Percentiles rank a stretch among this genome's conserved stretches.
Evolutionary conservation across 2,113 vertebrate genomes (phyloP).

Genomic region (Diphyllodes magnificus): DNA sequence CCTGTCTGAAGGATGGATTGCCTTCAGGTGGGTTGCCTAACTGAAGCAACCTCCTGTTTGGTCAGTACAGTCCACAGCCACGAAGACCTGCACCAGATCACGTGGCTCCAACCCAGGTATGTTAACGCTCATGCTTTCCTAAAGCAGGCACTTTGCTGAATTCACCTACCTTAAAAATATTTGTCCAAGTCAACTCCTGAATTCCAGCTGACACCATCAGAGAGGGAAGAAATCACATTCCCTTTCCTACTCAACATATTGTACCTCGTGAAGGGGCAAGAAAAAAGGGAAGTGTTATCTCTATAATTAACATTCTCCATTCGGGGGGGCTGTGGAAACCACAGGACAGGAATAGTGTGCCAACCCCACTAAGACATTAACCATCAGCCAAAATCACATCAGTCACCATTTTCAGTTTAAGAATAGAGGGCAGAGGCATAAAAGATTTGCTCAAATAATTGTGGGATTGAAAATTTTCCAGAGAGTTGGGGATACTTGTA

Average conservation of each 20-base stretch:
- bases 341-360: neutral
- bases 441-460: neutral
- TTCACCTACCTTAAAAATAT: neutral
- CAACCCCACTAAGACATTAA: neutral
- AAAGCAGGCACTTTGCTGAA: neutral
- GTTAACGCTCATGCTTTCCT: neutral
- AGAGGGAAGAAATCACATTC: neutral
- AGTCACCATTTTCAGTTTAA: neutral
- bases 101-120: neutral
- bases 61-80: neutral
- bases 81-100: neutral
- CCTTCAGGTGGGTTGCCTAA: neutral
- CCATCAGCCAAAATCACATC: neutral
- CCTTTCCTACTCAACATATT: neutral
- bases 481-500: neutral
- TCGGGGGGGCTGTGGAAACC: neutral
- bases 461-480: conserved; percentile 20
- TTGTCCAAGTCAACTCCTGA: neutral
- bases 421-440: neutral
- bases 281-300: neutral
- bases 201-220: neutral
- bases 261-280: neutral
- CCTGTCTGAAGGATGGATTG: neutral
- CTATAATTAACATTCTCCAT: neutral
- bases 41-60: neutral